Evolutionary conservation across 2,888 invertebrate genomes (phyloP).

Genomic region (Meiosimyza decipiens): DNA sequence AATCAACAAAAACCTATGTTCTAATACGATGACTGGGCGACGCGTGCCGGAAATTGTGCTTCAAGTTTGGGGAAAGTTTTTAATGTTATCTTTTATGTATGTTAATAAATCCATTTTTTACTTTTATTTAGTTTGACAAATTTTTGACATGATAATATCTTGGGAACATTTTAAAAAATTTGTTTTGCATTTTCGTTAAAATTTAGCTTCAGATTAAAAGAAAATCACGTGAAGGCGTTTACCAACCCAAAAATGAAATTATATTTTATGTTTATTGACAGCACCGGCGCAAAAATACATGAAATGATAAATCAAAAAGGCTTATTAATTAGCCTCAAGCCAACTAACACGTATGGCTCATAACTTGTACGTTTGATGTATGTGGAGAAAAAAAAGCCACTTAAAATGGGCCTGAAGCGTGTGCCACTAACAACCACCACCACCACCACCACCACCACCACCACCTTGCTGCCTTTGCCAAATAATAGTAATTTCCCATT

Average conservation of each 20-base stretch:
- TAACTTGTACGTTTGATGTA: not conserved
- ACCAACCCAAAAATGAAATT: constrained; percentile 14
- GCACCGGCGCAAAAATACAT: not conserved
- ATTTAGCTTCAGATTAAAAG: not conserved
- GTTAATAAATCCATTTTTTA: too few species aligned
- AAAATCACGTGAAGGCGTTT: constrained; percentile 11
- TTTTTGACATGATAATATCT: too few species aligned
- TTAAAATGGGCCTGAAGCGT: not conserved
- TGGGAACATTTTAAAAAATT: too few species aligned
- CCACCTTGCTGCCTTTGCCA: constrained; percentile 17
- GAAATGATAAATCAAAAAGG: constrained; percentile 27
- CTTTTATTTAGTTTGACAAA: too few species aligned
- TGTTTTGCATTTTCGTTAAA: not conserved
- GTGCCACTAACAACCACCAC: not conserved
- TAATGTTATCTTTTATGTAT: too few species aligned
- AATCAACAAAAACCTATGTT: not conserved
- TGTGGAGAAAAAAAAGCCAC: too few species aligned
- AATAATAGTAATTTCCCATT: constrained; percentile 51
- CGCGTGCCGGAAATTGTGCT: constrained; percentile 7
- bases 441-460: not conserved
- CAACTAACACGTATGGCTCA: not conserved
- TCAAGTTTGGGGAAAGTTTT: too few species aligned
- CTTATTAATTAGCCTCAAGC: constrained; percentile 31
- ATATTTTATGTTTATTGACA: constrained; percentile 17
- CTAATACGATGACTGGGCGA: too few species aligned